Percentiles rank a stretch among this genome's conserved stretches.
Evolutionary conservation across 2,888 invertebrate species (phyloP).

Genomic region (Sthenelais limicola): DNA sequence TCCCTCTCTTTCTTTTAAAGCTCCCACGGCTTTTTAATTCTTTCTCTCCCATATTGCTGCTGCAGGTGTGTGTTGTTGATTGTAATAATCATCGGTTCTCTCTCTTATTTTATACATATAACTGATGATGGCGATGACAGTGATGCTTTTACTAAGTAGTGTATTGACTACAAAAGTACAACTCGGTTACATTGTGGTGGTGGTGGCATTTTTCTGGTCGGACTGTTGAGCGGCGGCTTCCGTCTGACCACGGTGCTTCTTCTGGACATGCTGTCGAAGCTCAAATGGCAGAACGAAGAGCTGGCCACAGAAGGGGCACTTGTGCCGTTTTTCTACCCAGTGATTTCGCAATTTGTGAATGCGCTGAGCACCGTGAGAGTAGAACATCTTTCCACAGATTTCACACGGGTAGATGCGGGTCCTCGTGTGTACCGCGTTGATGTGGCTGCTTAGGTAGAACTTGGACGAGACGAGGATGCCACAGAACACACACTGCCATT

Average conservation of each 20-base stretch:
- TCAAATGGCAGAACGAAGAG: conserved; percentile 54
- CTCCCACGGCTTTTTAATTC: no score
- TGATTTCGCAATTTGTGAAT: conserved; percentile 56
- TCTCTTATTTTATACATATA: no score
- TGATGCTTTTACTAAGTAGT: no score
- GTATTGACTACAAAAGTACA: no score
- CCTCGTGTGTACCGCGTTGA: conserved; percentile 55
- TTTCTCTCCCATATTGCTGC: no score
- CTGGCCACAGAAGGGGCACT: conserved; percentile 52
- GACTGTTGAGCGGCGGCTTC: neutral
- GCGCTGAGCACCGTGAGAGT: conserved; percentile 54
- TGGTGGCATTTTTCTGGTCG: no score
- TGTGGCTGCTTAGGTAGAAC: conserved; percentile 55
- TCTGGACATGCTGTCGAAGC: conserved; percentile 51
- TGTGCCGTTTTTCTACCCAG: conserved; percentile 55
- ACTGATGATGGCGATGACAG: no score
- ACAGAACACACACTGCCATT: conserved; percentile 56
- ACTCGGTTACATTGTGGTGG: no score
- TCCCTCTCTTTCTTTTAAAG: no score
- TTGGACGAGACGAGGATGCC: conserved; percentile 55
- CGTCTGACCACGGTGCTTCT: conserved; percentile 47
- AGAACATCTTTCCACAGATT: conserved; percentile 53
- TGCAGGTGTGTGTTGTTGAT: no score
- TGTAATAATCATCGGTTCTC: no score
- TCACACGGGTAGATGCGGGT: conserved; percentile 56